A percentile compares a stretch with the other conserved stretches of the same genome.
These are phyloP conservation scores for Macrochelys suwanniensis DNA, from an alignment of 2,797 vertebrate species.

Conservation along the genomic window DNA sequence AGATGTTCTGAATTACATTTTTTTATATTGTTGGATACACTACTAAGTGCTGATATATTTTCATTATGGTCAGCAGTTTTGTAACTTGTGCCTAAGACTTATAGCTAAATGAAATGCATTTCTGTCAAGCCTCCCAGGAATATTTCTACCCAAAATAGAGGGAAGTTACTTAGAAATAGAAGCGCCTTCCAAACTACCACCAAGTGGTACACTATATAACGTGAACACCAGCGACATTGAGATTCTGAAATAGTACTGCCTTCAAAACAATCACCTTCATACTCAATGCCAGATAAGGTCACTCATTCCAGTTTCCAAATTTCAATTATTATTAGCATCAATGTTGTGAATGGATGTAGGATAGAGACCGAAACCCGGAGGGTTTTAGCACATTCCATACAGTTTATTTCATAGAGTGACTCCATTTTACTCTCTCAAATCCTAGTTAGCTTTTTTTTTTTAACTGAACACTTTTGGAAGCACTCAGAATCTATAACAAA, in stretches of 20 bases:
- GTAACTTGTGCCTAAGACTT: slow-evolving; percentile 87
- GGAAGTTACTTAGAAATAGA: slow-evolving; percentile 77
- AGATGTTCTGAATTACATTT: slow-evolving; percentile 80
- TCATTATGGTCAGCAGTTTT: slow-evolving; percentile 84
- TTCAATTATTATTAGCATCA: slow-evolving; percentile 32
- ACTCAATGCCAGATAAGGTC: slow-evolving; percentile 48
- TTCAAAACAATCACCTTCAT: slow-evolving; percentile 73
- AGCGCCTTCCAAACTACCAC: slow-evolving; percentile 86
- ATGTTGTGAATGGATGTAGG: slow-evolving; percentile 33
- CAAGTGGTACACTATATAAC: slow-evolving; percentile 78
- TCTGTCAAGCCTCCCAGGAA: slow-evolving; percentile 82
- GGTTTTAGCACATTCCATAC: not conserved
- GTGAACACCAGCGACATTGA: slow-evolving; percentile 88
- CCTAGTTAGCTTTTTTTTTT: slow-evolving; percentile 43
- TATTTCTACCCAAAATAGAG: slow-evolving; percentile 84
- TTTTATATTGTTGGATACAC: slow-evolving; percentile 82
- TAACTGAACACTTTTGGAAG: slow-evolving; percentile 29
- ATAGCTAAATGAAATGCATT: slow-evolving; percentile 81
- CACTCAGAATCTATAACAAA: slow-evolving; percentile 8
- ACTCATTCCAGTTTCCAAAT: slow-evolving; percentile 37
- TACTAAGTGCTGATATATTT: slow-evolving; percentile 83
- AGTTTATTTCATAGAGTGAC: slow-evolving; percentile 1
- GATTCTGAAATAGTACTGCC: slow-evolving; percentile 75
- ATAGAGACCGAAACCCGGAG: slow-evolving; percentile 17
- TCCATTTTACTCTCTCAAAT: slow-evolving; percentile 51